Conservation (phyloP, 2,888 invertebrate species). For the Odiellus spinosus region DNA sequence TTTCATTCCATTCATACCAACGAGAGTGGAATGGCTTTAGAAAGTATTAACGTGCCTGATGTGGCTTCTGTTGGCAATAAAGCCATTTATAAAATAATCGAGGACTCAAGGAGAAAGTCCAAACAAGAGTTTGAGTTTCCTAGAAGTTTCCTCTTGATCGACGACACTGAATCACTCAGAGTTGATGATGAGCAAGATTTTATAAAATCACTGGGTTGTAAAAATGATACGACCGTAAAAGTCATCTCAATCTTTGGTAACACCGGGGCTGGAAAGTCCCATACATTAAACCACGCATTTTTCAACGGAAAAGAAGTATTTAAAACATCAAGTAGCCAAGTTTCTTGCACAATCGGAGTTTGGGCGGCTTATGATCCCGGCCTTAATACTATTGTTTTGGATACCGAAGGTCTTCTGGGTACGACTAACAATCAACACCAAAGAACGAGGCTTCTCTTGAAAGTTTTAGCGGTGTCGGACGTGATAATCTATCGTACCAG, state of each 20-base stretch:
- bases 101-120: not conserved
- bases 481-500: conserved; percentile 58
- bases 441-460: conserved; percentile 50
- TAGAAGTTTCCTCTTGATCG: conserved; percentile 27
- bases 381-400: conserved; percentile 49
- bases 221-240: conserved; percentile 38
- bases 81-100: too few species aligned
- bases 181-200: conserved; percentile 26
- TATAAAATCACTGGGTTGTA: conserved; percentile 26
- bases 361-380: conserved; percentile 55
- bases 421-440: conserved; percentile 43
- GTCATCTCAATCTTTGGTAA: conserved; percentile 70
- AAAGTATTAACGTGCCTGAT: not conserved
- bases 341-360: conserved; percentile 56
- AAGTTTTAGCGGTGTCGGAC: conserved; percentile 65
- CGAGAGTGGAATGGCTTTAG: not conserved
- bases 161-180: conserved; percentile 28
- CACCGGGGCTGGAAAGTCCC: conserved; percentile 66
- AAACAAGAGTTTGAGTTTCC: conserved; percentile 5
- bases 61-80: too few species aligned
- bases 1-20: not conserved
- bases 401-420: conserved; percentile 64
- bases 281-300: conserved; percentile 56
- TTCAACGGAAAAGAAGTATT: conserved; percentile 48
- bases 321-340: conserved; percentile 47